A percentile compares a stretch with the other conserved stretches of the same genome.
Conservation (phyloP, 2,888 invertebrate species). For the Latrodectus elegans region DNA sequence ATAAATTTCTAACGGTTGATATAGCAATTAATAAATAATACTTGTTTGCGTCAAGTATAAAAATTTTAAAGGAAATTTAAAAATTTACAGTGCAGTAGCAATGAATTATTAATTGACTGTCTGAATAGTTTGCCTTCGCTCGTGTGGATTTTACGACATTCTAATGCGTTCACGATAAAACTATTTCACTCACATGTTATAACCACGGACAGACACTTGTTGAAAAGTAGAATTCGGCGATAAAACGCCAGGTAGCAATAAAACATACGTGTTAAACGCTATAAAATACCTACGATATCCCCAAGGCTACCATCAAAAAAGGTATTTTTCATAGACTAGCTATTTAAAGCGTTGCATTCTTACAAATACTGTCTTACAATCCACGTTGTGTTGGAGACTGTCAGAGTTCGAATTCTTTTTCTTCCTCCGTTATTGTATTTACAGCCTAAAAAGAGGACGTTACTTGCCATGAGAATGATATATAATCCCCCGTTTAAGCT, state of each 20-base stretch:
- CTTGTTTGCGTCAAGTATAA: too few relatives aligned
- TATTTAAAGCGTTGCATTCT: constrained; percentile 15
- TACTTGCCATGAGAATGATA: constrained; percentile 52
- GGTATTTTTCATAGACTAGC: constrained; percentile 31
- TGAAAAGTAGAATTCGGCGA: too few relatives aligned
- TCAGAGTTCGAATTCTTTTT: constrained; percentile 37
- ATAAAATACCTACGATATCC: constrained; percentile 19
- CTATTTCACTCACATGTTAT: not conserved
- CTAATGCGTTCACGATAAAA: not conserved
- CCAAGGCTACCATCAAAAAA: constrained; percentile 24
- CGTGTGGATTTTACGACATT: too few relatives aligned
- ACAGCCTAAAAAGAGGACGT: constrained; percentile 48
- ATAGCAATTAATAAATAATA: too few relatives aligned
- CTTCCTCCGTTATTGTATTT: constrained; percentile 50
- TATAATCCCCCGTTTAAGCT: not conserved
- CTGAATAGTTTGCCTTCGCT: too few relatives aligned
- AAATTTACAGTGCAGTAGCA: too few relatives aligned
- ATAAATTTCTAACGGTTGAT: too few relatives aligned
- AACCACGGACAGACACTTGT: too few relatives aligned
- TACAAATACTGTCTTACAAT: constrained; percentile 28
- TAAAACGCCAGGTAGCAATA: not conserved
- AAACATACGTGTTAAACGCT: constrained; percentile 9
- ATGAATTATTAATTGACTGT: too few relatives aligned
- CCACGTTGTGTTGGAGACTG: constrained; percentile 20
- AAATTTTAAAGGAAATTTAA: too few relatives aligned